Conservation (phyloP, 2,113 vertebrate species). For the Elachura formosa region DNA sequence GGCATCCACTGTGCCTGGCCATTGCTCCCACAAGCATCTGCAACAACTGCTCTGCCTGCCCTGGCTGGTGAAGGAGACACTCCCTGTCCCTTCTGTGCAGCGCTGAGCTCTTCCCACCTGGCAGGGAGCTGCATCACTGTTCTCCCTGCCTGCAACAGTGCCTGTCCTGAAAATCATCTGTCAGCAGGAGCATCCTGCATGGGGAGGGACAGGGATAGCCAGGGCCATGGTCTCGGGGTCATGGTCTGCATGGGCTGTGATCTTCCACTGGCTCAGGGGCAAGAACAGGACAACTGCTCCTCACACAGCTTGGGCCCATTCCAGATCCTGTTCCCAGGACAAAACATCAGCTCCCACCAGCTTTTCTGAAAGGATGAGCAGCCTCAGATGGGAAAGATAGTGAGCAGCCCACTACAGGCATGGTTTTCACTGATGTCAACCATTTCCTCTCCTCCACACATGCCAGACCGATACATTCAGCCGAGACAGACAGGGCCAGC, state of each 20-base stretch:
- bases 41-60: background rate
- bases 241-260: background rate
- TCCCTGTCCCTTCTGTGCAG: background rate
- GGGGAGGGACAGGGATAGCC: background rate
- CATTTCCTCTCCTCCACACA: background rate
- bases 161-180: background rate
- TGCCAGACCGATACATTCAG: background rate
- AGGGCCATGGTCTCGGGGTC: background rate
- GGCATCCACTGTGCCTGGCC: background rate
- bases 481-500: background rate
- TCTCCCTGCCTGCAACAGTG: background rate
- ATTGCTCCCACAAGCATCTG: background rate
- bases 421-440: slow-evolving; percentile 28
- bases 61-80: background rate
- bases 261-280: background rate
- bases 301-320: background rate
- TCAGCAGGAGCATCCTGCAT: slow-evolving; percentile 25
- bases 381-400: slow-evolving; percentile 21
- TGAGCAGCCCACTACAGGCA: background rate
- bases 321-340: background rate
- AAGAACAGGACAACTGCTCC: background rate
- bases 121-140: background rate
- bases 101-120: background rate
- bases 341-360: background rate
- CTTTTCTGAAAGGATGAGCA: background rate